Evolutionary conservation across 2,797 vertebrate species (phyloP), one percentile per base, ranked within the genome.

Genomic region (Onychomys leucogaster): DNA sequence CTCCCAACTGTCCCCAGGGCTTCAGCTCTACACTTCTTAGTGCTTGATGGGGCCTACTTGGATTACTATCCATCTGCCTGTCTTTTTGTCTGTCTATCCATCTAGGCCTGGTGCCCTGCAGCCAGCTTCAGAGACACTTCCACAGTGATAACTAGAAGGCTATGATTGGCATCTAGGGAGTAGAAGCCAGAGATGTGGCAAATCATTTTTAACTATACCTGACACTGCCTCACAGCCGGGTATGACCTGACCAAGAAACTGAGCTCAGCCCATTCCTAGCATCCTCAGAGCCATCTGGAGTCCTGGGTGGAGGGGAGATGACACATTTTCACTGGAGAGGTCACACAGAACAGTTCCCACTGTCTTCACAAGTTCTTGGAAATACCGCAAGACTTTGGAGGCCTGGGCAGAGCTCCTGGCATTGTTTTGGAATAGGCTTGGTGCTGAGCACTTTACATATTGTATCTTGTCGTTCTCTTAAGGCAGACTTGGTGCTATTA

Each of bases 401-500:
- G 11, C 59, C 21, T 1, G 57, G 14, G 67, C 69, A 89, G 69
- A 76, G 41, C 25, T 57, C 55, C 25, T 49, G 83, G 65, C 11
- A 34, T 80, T 69, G 55, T 91, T 94, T 92, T 90, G 12, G 71
- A 89, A 55, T 4, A 49, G 89, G n/a, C 49, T 92, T 46, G 89
- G 49, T 78, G 12, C 29, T 87, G 92, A 92, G 80, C 4, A n/a
- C 52, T 93, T 96, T 19, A 49, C 32, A 65, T 78, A n/a, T 81
- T 92, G 96, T 67, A 87, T 75, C 25, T 87, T 77, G 27, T 87
- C 49, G 23, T 89, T 89, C 80, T 95, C 61, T 34, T 29, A 83
- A 92, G 52, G 46, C 46, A 92, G 85, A 5, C 65, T 96, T 94
- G 52, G 73, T 80, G 67, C 46, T 73, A 21, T 92, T 73, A 29